A percentile compares a stretch with the other conserved stretches of the same genome.
phyloP scores from a whole-genome alignment of 1,140 invertebrate genomes.

The Calephelis nemesis region DNA sequence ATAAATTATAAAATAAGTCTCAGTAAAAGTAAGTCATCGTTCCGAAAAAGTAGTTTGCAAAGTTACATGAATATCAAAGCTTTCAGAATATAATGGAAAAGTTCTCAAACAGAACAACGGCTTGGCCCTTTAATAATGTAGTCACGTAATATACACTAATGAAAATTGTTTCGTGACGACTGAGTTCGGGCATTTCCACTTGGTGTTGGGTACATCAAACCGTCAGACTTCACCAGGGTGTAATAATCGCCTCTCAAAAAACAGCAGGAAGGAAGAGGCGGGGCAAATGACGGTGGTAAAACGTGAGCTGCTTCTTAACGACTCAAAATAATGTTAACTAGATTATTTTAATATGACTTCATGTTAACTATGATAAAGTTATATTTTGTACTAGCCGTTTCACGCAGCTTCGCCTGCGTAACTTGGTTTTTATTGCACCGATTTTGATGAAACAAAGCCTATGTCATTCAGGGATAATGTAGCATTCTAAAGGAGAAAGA shows the following conservation, averaged over 20 bases:
- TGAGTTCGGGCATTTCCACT: slow-evolving; percentile 38
- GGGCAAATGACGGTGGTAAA: slow-evolving; percentile 1
- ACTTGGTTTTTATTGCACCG: too few relatives aligned
- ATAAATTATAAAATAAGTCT: too few relatives aligned
- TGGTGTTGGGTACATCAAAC: slow-evolving; percentile 37
- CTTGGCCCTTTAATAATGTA: slow-evolving; percentile 52
- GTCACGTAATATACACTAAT: slow-evolving; percentile 59
- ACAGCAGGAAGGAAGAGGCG: slow-evolving; percentile 13
- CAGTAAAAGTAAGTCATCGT: too few relatives aligned
- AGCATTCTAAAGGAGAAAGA: too few relatives aligned
- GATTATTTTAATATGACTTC: slow-evolving; percentile 7
- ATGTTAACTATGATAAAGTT: too few relatives aligned
- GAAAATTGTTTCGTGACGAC: slow-evolving; percentile 61
- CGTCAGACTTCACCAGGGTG: slow-evolving; percentile 33
- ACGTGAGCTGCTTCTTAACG: slow-evolving; percentile 13
- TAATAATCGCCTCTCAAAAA: slow-evolving; percentile 24
- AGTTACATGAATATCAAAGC: slow-evolving; percentile 35
- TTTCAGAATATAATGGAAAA: slow-evolving; percentile 47
- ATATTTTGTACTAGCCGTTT: too few relatives aligned
- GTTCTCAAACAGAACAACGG: slow-evolving; percentile 40
- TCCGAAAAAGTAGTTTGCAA: slow-evolving; percentile 2
- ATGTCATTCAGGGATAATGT: too few relatives aligned
- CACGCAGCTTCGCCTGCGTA: too few relatives aligned
- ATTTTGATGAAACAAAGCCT: too few relatives aligned
- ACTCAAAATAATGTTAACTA: background rate